Evolutionary conservation across 2,888 invertebrate genomes (phyloP).

Genomic region (Portevinia maculata): DNA sequence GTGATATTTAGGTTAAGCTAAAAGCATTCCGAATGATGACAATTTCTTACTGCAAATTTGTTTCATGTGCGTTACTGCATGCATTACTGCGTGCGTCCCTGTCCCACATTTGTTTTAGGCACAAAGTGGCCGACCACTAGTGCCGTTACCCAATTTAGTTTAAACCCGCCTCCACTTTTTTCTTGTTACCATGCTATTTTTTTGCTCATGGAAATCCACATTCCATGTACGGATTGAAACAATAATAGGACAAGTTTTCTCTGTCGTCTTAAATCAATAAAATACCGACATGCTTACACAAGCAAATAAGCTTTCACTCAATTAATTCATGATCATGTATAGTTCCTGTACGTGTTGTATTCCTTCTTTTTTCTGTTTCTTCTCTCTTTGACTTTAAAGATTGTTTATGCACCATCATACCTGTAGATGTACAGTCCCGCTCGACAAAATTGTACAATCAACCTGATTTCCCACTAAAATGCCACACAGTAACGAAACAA

Average conservation of each 20-base stretch:
- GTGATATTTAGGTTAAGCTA: no score
- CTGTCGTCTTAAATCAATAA: constrained; percentile 29
- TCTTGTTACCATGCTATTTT: neutral
- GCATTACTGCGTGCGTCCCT: no score
- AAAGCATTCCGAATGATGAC: no score
- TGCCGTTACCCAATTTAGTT: neutral
- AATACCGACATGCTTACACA: constrained; percentile 9
- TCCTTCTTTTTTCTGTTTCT: neutral
- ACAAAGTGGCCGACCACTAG: no score
- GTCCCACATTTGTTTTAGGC: no score
- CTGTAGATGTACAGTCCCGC: constrained; percentile 16
- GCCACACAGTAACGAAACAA: neutral
- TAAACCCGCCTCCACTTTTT: constrained; percentile 15
- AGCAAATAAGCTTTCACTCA: constrained; percentile 64
- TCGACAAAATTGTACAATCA: constrained; percentile 23
- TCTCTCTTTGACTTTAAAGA: neutral
- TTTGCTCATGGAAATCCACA: constrained; percentile 9
- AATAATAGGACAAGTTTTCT: constrained; percentile 64
- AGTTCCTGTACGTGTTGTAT: constrained; percentile 13
- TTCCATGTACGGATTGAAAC: constrained; percentile 27
- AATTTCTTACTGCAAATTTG: no score
- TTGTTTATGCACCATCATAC: constrained; percentile 10
- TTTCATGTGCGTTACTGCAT: no score
- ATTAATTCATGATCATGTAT: constrained; percentile 57
- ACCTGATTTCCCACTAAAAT: constrained; percentile 34